A percentile compares a stretch with the other conserved stretches of the same genome.
These are phyloP conservation scores for Lissonota sp. DNA, from an alignment of 2,888 invertebrate species.

Conservation along the genomic window DNA sequence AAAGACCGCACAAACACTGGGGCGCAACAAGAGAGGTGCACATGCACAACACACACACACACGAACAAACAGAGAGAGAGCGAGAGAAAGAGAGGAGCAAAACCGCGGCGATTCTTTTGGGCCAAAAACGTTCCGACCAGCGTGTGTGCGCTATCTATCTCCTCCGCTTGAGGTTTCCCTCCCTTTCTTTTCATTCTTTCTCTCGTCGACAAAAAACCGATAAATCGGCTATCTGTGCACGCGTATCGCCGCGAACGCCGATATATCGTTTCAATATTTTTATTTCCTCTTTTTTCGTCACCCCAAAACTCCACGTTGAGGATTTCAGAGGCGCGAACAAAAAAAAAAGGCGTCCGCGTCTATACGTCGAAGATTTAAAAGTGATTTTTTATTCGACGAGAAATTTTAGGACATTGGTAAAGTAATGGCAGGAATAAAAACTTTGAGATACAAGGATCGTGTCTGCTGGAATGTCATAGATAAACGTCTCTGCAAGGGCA, in stretches of 20 bases:
- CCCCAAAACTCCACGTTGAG: not conserved
- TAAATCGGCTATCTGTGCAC: slow-evolving; percentile 58
- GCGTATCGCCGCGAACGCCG: slow-evolving; percentile 44
- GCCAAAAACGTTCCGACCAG: slow-evolving; percentile 60
- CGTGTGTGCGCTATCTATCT: slow-evolving; percentile 63
- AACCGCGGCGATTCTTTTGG: slow-evolving; percentile 56
- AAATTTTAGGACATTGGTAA: not conserved
- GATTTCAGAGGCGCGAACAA: not conserved
- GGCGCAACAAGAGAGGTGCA: not conserved
- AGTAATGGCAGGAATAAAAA: not conserved
- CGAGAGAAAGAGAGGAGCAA: slow-evolving; percentile 25
- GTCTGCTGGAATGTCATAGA: too few relatives aligned
- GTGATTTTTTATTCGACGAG: too few relatives aligned
- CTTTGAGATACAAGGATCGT: too few relatives aligned
- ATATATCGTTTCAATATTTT: slow-evolving; percentile 33
- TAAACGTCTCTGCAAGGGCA: too few relatives aligned
- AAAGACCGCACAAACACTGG: slow-evolving; percentile 65
- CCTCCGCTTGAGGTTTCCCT: slow-evolving; percentile 14
- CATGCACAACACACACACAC: not conserved
- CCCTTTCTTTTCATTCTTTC: slow-evolving; percentile 25
- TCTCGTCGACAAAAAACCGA: slow-evolving; percentile 52
- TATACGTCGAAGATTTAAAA: too few relatives aligned
- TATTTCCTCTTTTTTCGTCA: not conserved
- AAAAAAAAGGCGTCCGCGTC: not conserved
- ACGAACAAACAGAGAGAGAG: slow-evolving; percentile 16